phyloP scores from a whole-genome alignment of 2,113 vertebrate species.

The Anolis sagrei region DNA sequence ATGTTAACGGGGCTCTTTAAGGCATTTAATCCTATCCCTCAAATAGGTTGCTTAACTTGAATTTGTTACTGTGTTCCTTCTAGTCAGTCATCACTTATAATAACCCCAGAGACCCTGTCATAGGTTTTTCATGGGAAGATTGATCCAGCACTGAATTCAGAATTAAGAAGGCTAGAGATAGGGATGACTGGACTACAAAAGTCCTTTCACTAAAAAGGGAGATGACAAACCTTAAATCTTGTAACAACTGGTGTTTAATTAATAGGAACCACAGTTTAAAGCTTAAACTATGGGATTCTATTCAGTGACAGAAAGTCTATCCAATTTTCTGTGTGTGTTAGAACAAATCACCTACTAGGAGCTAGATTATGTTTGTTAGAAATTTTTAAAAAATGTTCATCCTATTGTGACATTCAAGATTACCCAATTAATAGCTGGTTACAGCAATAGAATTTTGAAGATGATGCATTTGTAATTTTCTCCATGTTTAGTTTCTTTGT shows the following conservation, averaged over 20 bases:
- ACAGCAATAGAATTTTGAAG: neutral
- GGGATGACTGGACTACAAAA: neutral
- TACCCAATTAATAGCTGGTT: neutral
- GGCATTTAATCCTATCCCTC: no score
- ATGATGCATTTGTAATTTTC: neutral
- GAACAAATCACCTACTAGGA: neutral
- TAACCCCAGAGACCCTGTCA: no score
- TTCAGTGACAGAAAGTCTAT: conserved; percentile 1
- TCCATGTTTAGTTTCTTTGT: neutral
- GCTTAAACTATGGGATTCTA: conserved; percentile 6
- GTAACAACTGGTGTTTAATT: neutral
- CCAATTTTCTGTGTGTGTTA: neutral
- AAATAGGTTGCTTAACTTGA: no score
- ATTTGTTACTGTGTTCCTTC: no score
- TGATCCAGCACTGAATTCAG: no score
- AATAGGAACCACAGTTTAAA: neutral
- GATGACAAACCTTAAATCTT: neutral
- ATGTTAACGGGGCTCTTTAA: no score
- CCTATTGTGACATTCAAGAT: neutral
- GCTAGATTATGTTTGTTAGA: neutral
- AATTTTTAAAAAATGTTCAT: neutral
- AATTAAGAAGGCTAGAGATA: no score
- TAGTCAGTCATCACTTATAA: no score
- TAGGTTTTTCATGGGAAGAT: no score
- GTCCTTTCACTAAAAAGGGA: neutral